These are phyloP conservation scores for Thamnaconus septentrionalis DNA, from an alignment of 2,113 vertebrate species.

Conservation along the genomic window DNA sequence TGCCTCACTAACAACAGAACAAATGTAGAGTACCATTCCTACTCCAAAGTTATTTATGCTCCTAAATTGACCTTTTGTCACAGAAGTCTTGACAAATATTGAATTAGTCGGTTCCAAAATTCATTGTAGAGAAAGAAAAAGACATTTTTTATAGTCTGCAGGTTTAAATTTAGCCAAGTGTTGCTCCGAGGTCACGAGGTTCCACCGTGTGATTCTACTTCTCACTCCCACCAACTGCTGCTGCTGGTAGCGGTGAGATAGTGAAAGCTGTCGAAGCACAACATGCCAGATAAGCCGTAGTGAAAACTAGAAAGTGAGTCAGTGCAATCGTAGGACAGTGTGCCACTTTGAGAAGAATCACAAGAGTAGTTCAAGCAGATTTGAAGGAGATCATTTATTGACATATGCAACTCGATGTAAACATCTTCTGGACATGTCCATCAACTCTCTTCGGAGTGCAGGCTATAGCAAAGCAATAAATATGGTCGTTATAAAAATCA, in stretches of 20 bases:
- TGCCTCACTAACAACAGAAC: too few species aligned
- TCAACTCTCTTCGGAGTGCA: conserved; percentile 44
- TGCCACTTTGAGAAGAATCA: conserved; percentile 2
- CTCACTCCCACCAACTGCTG: conserved; percentile 48
- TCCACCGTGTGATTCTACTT: conserved; percentile 16
- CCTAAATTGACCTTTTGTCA: too few species aligned
- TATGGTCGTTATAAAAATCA: conserved; percentile 70
- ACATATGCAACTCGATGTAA: conserved; percentile 46
- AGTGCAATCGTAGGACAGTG: background rate
- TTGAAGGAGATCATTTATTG: conserved; percentile 72
- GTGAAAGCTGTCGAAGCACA: background rate
- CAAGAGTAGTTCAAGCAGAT: background rate
- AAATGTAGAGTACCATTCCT: too few species aligned
- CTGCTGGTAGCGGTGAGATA: conserved; percentile 33
- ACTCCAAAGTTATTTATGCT: too few species aligned
- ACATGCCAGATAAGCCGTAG: too few species aligned
- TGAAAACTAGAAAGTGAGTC: background rate
- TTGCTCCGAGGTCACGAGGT: conserved; percentile 2
- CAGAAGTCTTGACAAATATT: too few species aligned
- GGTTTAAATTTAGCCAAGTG: conserved; percentile 24
- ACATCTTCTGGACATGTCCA: conserved; percentile 56
- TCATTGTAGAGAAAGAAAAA: too few species aligned
- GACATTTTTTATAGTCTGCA: too few species aligned
- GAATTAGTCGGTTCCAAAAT: too few species aligned
- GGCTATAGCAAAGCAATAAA: conserved; percentile 76